A percentile compares a stretch with the other conserved stretches of the same genome.
phyloP scores from a whole-genome alignment of 2,113 vertebrate species.

The Ibidorhyncha struthersii region DNA sequence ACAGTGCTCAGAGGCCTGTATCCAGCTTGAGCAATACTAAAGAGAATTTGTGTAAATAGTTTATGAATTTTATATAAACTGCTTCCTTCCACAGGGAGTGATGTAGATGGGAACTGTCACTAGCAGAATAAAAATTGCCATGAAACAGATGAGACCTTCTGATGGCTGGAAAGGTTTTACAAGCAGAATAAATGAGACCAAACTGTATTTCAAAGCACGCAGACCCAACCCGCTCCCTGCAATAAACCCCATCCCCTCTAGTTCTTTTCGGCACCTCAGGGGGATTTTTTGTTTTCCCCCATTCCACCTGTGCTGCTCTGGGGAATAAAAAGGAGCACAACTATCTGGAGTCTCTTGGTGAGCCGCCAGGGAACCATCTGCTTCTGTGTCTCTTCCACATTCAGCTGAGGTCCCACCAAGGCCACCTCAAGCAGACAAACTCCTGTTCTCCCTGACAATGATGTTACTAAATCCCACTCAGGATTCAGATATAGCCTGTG shows the following conservation, averaged over 20 bases:
- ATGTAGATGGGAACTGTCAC: background rate
- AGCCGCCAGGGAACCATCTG: accelerated
- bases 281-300: background rate
- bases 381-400: background rate
- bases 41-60: background rate
- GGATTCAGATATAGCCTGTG: background rate
- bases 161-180: background rate
- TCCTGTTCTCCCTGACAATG: background rate
- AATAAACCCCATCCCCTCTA: background rate
- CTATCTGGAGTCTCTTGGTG: background rate
- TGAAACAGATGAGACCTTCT: background rate
- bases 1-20: background rate
- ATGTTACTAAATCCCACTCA: background rate
- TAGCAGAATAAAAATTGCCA: background rate
- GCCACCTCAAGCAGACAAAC: background rate
- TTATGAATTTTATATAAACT: constrained; percentile 44
- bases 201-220: background rate
- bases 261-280: background rate
- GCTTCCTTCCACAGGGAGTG: background rate
- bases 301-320: background rate
- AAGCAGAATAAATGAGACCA: background rate
- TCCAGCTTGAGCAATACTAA: background rate
- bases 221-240: background rate
- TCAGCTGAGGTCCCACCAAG: background rate
- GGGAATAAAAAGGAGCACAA: background rate